Evolutionary conservation across 2,888 invertebrate species (phyloP).

Genomic region (Cepaea hortensis): DNA sequence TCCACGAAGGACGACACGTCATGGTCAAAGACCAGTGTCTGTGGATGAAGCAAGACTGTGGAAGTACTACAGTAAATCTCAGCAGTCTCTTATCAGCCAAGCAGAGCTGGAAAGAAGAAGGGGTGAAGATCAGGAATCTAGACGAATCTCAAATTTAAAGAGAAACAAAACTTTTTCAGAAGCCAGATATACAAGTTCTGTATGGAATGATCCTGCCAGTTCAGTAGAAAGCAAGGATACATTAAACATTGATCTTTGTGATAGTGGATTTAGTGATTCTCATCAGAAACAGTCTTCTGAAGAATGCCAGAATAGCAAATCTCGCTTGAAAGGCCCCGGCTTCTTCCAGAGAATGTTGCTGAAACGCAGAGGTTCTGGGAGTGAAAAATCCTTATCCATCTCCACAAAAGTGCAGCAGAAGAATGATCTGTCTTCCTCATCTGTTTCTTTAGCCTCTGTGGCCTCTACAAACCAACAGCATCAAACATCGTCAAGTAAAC

Average conservation of each 20-base stretch:
- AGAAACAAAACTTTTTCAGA: constrained; percentile 48
- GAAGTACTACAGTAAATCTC: constrained; percentile 45
- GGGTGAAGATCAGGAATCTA: constrained; percentile 20
- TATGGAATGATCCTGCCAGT: neutral
- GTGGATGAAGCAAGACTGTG: constrained; percentile 55
- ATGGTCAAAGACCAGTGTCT: constrained; percentile 52
- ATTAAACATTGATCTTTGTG: constrained; percentile 18
- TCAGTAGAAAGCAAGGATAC: neutral
- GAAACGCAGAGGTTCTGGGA: constrained; percentile 59
- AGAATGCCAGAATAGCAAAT: constrained; percentile 4
- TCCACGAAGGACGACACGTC: constrained; percentile 11
- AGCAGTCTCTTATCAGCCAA: constrained; percentile 48
- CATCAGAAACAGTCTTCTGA: neutral
- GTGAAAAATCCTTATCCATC: constrained; percentile 26
- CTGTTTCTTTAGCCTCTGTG: constrained; percentile 22
- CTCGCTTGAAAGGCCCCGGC: constrained; percentile 57
- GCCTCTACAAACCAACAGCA: neutral
- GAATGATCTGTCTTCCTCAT: constrained; percentile 31
- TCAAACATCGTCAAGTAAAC: constrained; percentile 14
- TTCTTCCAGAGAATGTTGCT: constrained; percentile 65
- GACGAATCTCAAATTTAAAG: constrained; percentile 30
- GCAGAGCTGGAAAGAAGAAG: constrained; percentile 34
- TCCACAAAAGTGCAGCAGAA: neutral
- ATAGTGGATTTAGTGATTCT: constrained; percentile 24
- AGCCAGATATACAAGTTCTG: constrained; percentile 33